Evolutionary conservation across 2,888 invertebrate genomes (phyloP).

Genomic region (Oligia fasciuncula): DNA sequence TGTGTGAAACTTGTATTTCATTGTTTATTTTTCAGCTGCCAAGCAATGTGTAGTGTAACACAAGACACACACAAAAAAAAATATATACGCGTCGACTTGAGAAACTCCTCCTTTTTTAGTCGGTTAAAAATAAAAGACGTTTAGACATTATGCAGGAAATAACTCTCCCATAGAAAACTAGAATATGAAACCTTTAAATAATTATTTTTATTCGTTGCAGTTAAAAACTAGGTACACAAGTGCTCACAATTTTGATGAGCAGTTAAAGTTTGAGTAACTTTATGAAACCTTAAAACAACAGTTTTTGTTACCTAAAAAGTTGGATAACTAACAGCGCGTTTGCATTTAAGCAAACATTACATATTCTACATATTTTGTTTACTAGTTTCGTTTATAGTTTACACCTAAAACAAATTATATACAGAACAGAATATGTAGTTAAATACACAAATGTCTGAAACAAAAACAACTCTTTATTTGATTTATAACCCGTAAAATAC

Average conservation of each 20-base stretch:
- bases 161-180: background rate
- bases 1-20: background rate
- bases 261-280: background rate
- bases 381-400: background rate
- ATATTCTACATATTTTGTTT: background rate
- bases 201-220: background rate
- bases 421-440: background rate
- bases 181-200: background rate
- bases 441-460: background rate
- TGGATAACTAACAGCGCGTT: background rate
- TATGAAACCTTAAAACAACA: background rate
- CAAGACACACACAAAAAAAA: too few species aligned
- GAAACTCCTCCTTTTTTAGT: too few species aligned
- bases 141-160: background rate
- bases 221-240: background rate
- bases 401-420: background rate
- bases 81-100: too few species aligned
- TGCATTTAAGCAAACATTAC: background rate
- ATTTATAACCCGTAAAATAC: slow-evolving; percentile 9
- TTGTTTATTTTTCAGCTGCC: background rate
- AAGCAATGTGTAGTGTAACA: too few species aligned
- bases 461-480: background rate
- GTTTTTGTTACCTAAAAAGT: background rate
- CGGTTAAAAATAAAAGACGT: background rate
- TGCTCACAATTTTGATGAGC: background rate